Conservation (phyloP, 1,140 invertebrate genomes). For the Aradophagus sp. region DNA sequence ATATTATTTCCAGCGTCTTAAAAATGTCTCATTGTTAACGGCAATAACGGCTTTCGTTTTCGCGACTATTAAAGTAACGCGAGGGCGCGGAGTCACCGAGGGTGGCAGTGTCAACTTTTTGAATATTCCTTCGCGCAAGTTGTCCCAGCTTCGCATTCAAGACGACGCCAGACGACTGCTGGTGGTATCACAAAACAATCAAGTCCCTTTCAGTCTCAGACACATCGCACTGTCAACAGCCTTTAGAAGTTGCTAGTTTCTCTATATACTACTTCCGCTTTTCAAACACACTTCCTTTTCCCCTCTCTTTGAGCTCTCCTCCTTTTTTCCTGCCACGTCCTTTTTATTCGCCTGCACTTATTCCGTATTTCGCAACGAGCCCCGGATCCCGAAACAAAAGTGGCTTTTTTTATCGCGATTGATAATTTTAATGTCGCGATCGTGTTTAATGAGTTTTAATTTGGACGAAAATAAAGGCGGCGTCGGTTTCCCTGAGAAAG, state of each 20-base stretch:
- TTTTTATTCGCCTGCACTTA: too few relatives aligned
- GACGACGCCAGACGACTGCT: constrained; percentile 26
- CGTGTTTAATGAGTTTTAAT: too few relatives aligned
- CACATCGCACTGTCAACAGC: constrained; percentile 37
- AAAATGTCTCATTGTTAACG: too few relatives aligned
- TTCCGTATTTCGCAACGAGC: too few relatives aligned
- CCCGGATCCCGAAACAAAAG: too few relatives aligned
- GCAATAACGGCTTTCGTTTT: too few relatives aligned
- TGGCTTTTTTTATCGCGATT: too few relatives aligned
- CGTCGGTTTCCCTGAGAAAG: too few relatives aligned
- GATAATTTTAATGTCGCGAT: too few relatives aligned
- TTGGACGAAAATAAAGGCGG: too few relatives aligned
- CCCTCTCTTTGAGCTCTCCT: constrained; percentile 10
- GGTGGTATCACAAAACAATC: constrained; percentile 45
- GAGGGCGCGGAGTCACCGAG: constrained; percentile 3
- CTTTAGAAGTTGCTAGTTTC: constrained; percentile 39
- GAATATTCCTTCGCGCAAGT: constrained; percentile 21
- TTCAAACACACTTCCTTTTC: constrained; percentile 15
- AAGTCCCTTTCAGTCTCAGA: constrained; percentile 40
- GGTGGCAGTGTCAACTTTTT: constrained; percentile 20
- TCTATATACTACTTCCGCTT: constrained; percentile 17
- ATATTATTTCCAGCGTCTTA: too few relatives aligned
- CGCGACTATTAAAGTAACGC: too few relatives aligned
- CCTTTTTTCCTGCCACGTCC: constrained; percentile 14
- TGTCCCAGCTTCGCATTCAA: constrained; percentile 22